Conservation (phyloP, 2,888 invertebrate species). For the Sinodicranocentrus sp. region DNA sequence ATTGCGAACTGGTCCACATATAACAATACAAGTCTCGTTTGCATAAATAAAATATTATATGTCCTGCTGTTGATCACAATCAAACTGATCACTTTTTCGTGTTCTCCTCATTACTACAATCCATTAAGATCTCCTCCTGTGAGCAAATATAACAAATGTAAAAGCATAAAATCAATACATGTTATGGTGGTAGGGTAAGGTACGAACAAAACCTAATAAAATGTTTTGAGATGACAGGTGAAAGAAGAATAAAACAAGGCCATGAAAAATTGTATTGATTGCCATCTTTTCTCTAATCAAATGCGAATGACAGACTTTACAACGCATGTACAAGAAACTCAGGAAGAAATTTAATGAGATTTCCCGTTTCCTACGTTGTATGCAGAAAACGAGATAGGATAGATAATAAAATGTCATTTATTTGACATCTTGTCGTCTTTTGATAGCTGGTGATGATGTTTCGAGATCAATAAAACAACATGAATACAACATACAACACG, state of each 20-base stretch:
- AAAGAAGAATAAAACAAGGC: constrained; percentile 43
- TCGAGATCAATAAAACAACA: too few relatives aligned
- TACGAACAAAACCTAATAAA: constrained; percentile 45
- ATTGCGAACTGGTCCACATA: too few relatives aligned
- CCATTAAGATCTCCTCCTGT: background rate
- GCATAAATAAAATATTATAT: constrained; percentile 1
- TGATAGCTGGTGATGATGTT: too few relatives aligned
- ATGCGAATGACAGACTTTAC: too few relatives aligned
- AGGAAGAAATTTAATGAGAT: constrained; percentile 12
- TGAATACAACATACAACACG: too few relatives aligned
- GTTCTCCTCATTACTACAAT: background rate
- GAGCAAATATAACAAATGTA: constrained; percentile 6
- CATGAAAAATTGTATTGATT: constrained; percentile 47
- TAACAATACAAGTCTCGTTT: background rate
- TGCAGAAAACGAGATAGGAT: too few relatives aligned
- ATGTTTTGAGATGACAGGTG: constrained; percentile 47
- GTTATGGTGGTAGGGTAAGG: background rate
- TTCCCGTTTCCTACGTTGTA: constrained; percentile 17
- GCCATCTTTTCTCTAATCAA: background rate
- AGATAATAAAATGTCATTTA: too few relatives aligned
- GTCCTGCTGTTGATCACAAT: background rate
- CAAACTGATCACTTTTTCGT: constrained; percentile 5
- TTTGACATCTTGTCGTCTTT: too few relatives aligned
- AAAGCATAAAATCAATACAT: background rate
- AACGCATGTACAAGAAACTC: background rate